These are phyloP conservation scores for Drosophila acutilabella DNA, from an alignment of 2,888 invertebrate species.

Conservation along the genomic window DNA sequence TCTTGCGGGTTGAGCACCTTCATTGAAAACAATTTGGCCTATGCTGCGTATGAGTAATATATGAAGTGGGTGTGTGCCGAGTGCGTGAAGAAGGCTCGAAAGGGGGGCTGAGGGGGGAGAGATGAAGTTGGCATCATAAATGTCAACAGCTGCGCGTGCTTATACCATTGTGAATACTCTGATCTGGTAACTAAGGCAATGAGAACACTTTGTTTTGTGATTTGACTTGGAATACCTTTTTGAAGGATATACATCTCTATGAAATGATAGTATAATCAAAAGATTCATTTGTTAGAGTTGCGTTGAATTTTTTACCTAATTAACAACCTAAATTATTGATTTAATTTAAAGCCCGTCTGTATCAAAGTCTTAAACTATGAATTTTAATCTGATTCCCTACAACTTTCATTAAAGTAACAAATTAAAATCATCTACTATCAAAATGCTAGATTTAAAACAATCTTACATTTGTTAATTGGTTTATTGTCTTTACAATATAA, in stretches of 20 bases:
- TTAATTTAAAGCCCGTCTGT: too few species aligned
- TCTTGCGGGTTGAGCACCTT: conserved; percentile 59
- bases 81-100: neutral
- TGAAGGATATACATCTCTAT: conserved; percentile 5
- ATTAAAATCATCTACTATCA: too few species aligned
- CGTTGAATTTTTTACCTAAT: neutral
- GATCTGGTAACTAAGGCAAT: conserved; percentile 28
- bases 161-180: conserved; percentile 23
- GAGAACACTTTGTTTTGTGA: conserved; percentile 34
- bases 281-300: neutral
- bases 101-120: conserved; percentile 5
- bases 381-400: too few species aligned
- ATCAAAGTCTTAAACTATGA: too few species aligned
- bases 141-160: conserved; percentile 55
- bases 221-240: conserved; percentile 37
- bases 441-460: too few species aligned
- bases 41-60: conserved; percentile 69
- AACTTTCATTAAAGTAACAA: too few species aligned
- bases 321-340: too few species aligned
- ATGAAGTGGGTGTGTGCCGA: conserved; percentile 35
- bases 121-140: conserved; percentile 54
- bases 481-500: too few species aligned
- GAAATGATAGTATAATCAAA: conserved; percentile 8
- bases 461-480: too few species aligned
- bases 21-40: conserved; percentile 69